These are phyloP conservation scores for Zaprionus capensis DNA, from an alignment of 1,140 invertebrate genomes.

Conservation along the genomic window DNA sequence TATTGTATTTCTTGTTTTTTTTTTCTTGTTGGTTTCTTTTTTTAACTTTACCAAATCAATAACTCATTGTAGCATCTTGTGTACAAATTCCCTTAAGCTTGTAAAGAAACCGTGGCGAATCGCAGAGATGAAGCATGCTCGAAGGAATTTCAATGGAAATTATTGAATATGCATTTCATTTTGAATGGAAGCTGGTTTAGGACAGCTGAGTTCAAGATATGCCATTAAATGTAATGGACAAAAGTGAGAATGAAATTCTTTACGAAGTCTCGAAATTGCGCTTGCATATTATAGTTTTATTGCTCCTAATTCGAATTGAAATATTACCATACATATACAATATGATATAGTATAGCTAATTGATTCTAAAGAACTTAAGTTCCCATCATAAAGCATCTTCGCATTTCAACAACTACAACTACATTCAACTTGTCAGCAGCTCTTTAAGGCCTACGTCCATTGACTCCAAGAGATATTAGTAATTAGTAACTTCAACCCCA, in stretches of 20 bases:
- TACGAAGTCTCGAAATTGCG: too few relatives aligned
- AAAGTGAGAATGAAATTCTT: too few relatives aligned
- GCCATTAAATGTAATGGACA: too few relatives aligned
- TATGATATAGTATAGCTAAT: too few relatives aligned
- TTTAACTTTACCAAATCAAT: slow-evolving; percentile 39
- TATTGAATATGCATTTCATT: background rate
- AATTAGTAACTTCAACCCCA: slow-evolving; percentile 3
- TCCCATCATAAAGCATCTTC: background rate
- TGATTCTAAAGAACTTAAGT: too few relatives aligned
- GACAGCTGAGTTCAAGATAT: too few relatives aligned
- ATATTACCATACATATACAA: too few relatives aligned
- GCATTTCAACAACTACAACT: background rate
- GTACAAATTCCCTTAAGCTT: slow-evolving; percentile 4
- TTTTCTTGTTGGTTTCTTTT: slow-evolving; percentile 6
- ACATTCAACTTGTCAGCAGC: slow-evolving; percentile 56
- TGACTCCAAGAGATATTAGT: slow-evolving; percentile 12
- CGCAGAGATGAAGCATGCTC: background rate
- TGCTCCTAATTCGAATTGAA: too few relatives aligned
- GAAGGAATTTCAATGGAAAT: slow-evolving; percentile 26
- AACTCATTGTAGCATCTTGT: slow-evolving; percentile 34
- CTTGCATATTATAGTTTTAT: too few relatives aligned
- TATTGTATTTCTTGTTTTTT: slow-evolving; percentile 32
- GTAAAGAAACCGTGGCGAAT: slow-evolving; percentile 17
- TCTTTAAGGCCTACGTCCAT: slow-evolving; percentile 42
- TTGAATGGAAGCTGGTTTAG: background rate